Percentiles rank a stretch among this genome's conserved stretches.
phyloP scores from a whole-genome alignment of 2,113 vertebrate species.

The Dicrurus megarhynchus region DNA sequence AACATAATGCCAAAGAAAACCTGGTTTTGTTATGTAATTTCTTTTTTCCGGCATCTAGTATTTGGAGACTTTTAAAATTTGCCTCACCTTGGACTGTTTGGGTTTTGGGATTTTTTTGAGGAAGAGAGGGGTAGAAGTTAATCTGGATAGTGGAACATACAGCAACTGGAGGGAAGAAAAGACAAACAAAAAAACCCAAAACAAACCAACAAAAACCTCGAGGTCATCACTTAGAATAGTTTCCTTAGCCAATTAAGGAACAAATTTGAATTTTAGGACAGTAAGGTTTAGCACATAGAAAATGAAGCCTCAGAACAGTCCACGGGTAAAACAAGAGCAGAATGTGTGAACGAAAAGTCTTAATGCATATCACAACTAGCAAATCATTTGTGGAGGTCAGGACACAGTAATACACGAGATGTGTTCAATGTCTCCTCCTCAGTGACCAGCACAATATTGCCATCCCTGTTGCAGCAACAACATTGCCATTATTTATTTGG shows the following conservation, averaged over 20 bases:
- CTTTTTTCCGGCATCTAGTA: neutral
- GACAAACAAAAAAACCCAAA: rapidly evolving
- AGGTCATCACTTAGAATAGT: neutral
- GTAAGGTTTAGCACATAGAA: neutral
- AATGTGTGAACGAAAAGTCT: neutral
- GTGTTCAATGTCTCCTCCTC: neutral
- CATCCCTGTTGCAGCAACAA: neutral
- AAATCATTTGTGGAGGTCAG: neutral
- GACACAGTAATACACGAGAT: neutral
- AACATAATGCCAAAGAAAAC: neutral
- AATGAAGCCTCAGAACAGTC: neutral
- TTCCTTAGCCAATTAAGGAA: neutral
- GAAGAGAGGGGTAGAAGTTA: neutral
- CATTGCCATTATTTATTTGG: neutral
- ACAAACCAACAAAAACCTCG: neutral
- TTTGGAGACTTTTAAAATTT: neutral
- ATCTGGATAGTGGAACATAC: neutral
- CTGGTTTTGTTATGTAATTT: neutral
- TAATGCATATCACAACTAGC: neutral
- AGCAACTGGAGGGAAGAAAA: neutral
- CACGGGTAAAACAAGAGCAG: neutral
- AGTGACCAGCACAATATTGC: neutral
- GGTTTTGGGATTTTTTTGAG: neutral
- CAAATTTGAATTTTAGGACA: neutral
- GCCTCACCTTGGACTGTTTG: neutral